A percentile compares a stretch with the other conserved stretches of the same genome.
These are phyloP conservation scores for Lampropteryx suffumata DNA, from an alignment of 2,888 invertebrate species.

Conservation along the genomic window DNA sequence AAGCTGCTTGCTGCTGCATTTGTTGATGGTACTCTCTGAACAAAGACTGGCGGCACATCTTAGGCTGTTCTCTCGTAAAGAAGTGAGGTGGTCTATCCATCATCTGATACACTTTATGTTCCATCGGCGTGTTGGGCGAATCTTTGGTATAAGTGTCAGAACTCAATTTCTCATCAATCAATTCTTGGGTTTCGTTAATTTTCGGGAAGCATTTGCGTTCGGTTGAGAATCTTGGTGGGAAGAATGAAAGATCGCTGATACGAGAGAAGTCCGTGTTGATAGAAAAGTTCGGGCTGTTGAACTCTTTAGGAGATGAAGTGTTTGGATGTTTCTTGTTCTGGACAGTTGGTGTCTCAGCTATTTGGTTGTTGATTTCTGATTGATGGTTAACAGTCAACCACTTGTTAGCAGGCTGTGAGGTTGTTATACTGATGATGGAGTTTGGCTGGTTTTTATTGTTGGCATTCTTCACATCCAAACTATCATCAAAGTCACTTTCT, in stretches of 20 bases:
- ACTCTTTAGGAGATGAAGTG: constrained; percentile 74
- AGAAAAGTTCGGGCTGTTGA: constrained; percentile 73
- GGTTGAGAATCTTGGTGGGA: constrained; percentile 72
- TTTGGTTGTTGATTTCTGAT: constrained; percentile 42
- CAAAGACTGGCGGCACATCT: constrained; percentile 67
- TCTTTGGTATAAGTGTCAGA: constrained; percentile 81
- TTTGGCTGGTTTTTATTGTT: constrained; percentile 69
- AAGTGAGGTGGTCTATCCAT: constrained; percentile 54
- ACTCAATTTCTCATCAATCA: constrained; percentile 64
- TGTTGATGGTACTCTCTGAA: constrained; percentile 58
- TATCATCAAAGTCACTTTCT: constrained; percentile 68
- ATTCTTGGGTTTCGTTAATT: constrained; percentile 61
- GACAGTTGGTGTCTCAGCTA: constrained; percentile 49
- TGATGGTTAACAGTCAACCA: constrained; percentile 54
- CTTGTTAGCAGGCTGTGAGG: constrained; percentile 57
- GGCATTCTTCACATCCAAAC: constrained; percentile 52
- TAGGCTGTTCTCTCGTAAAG: constrained; percentile 54
- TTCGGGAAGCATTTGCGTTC: constrained; percentile 67
- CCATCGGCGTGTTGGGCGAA: constrained; percentile 64
- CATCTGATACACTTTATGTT: constrained; percentile 47
- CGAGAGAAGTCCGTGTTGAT: constrained; percentile 76
- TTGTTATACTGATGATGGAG: constrained; percentile 62
- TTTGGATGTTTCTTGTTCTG: constrained; percentile 69
- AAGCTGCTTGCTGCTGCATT: constrained; percentile 46
- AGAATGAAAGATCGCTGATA: constrained; percentile 73